Evolutionary conservation across 2,888 invertebrate genomes (phyloP), one percentile per base, ranked within the genome.

Genomic region (Calliphora vomitoria): DNA sequence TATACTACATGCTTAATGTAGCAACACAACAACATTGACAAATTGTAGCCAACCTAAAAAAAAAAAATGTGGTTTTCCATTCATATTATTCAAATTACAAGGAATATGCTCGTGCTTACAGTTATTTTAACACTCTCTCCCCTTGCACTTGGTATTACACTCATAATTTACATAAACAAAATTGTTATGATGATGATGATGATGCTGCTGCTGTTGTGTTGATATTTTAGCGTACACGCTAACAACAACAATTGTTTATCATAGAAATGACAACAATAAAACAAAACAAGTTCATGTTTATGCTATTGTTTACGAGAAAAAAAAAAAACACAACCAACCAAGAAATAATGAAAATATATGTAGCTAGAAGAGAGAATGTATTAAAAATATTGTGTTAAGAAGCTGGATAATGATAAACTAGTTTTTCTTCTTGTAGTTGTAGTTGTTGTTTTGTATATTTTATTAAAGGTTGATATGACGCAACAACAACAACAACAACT

Each of bases 301-400:
- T 25, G 2, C 25, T 25, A 25, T 25, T 25, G 1, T 50, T 50
- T 13, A 3, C 3, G 13, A 5, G 2, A 15, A 50, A 50, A 47
- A 47, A 47, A 47, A 4, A 47, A 47, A 47, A 47, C 10, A 15
- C n/a, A n/a, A n/a, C n/a, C n/a, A n/a, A n/a, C n/a, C n/a, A n/a
- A n/a, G n/a, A 15, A 50, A 50, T 5, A 50, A 50, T 50, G 11
- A 41, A 41, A 41, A 35, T 35, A 47, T 11, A 44, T 44, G n/a
- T 18, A 50, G 58, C 58, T 44, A 44, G 44, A 44, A 44, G 38
- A 44, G 38, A n/a, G 41, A 66, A 15, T 25, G 38, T 15, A 58
- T n/a, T 35, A 50, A 75, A 74, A 82, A 75, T 15, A 10, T 38
- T 76, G 50, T 69, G 44, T 60, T 69, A 60, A 82, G 83, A 75